These are phyloP conservation scores for Morone saxatilis DNA, from an alignment of 2,113 vertebrate genomes.

Conservation along the genomic window DNA sequence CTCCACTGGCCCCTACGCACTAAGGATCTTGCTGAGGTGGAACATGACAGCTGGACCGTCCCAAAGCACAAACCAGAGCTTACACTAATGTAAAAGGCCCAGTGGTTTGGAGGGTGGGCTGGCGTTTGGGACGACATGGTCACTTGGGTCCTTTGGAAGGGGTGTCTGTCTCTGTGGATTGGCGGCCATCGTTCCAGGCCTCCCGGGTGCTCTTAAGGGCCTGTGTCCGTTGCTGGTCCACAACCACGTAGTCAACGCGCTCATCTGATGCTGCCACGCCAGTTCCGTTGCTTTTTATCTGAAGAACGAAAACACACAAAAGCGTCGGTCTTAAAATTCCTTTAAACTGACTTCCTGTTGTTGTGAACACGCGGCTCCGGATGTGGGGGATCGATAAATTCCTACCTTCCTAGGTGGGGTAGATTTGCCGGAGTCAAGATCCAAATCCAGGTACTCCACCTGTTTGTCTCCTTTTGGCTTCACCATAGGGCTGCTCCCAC, in stretches of 20 bases:
- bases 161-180: conserved; percentile 94
- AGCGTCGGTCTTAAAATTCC: background rate
- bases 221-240: conserved; percentile 96
- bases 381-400: background rate
- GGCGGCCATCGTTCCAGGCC: conserved; percentile 96
- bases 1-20: conserved; percentile 50
- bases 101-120: conserved; percentile 30
- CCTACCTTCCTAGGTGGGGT: conserved; percentile 96
- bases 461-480: conserved; percentile 98
- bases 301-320: background rate
- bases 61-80: conserved; percentile 45
- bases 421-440: conserved; percentile 94
- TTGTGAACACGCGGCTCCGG: background rate
- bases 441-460: conserved; percentile 97
- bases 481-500: conserved; percentile 93
- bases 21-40: conserved; percentile 44
- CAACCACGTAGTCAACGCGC: conserved; percentile 98
- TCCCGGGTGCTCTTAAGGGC: conserved; percentile 96
- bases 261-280: conserved; percentile 93
- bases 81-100: conserved; percentile 33
- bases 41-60: conserved; percentile 39
- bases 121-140: conserved; percentile 63
- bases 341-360: background rate
- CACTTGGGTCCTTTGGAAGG: conserved; percentile 92
- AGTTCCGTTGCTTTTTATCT: conserved; percentile 94